Percentiles rank a stretch among this genome's conserved stretches.
Evolutionary conservation across 2,888 invertebrate species (phyloP).

Genomic region (Plebejus anna): DNA sequence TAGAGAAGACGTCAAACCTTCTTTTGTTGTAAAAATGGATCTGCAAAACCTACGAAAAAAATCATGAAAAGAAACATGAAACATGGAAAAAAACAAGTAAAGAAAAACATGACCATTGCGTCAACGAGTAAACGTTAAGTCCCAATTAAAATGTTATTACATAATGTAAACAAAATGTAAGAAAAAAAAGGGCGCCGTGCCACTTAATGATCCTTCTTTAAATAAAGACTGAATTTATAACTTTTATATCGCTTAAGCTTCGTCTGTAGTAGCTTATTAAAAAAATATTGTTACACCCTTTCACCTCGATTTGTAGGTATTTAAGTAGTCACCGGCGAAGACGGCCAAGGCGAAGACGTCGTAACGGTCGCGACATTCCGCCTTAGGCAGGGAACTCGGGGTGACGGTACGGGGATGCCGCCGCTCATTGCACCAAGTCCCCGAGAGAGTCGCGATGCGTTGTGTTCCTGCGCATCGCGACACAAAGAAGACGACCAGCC

Average conservation of each 20-base stretch:
- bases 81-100: not conserved
- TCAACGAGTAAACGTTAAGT: not conserved
- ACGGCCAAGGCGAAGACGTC: too few relatives aligned
- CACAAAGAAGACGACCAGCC: too few relatives aligned
- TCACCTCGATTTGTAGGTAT: not conserved
- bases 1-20: constrained; percentile 88
- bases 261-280: not conserved
- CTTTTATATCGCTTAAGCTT: not conserved
- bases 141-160: not conserved
- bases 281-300: not conserved
- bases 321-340: not conserved
- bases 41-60: constrained; percentile 86
- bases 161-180: not conserved
- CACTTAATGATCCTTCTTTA: not conserved
- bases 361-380: too few relatives aligned
- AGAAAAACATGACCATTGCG: constrained; percentile 52
- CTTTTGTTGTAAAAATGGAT: constrained; percentile 95
- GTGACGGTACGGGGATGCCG: too few relatives aligned
- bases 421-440: too few relatives aligned
- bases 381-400: too few relatives aligned
- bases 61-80: too few relatives aligned
- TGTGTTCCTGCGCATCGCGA: too few relatives aligned
- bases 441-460: too few relatives aligned
- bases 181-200: not conserved
- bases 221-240: not conserved